phyloP scores from a whole-genome alignment of 2,888 invertebrate species.

The Ctenicera cuprea region DNA sequence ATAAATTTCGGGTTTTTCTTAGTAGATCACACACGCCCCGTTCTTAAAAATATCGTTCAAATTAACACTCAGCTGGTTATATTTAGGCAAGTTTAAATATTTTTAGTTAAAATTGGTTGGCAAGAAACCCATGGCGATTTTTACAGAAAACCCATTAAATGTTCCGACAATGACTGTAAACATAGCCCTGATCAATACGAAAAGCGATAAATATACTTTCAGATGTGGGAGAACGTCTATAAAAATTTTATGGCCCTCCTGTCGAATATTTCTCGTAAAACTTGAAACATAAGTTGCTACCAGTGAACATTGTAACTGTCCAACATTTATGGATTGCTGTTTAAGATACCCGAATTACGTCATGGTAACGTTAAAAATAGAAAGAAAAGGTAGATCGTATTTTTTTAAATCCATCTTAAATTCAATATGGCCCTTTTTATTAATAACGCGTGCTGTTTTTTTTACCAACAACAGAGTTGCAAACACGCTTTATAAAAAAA shows the following conservation, averaged over 20 bases:
- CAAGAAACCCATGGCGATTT: not conserved
- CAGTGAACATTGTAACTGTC: conserved; percentile 13
- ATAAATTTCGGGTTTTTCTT: conserved; percentile 21
- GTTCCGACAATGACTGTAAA: conserved; percentile 10
- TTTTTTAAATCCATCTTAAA: not conserved
- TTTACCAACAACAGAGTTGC: no score
- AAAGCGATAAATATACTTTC: conserved; percentile 23
- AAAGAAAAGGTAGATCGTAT: not conserved
- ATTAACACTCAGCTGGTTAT: not conserved
- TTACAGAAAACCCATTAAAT: not conserved
- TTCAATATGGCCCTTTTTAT: no score
- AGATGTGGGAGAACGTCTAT: conserved; percentile 12
- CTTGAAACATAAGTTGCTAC: conserved; percentile 16
- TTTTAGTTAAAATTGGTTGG: not conserved
- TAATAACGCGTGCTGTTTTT: no score
- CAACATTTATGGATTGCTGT: conserved; percentile 25
- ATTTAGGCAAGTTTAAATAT: not conserved
- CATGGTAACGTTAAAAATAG: not conserved
- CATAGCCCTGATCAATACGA: conserved; percentile 8
- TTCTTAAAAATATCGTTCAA: conserved; percentile 16
- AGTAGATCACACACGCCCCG: conserved; percentile 5
- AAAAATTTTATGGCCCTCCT: conserved; percentile 31
- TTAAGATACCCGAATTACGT: conserved; percentile 13
- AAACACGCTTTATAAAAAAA: no score
- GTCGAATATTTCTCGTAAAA: conserved; percentile 31